Evolutionary conservation across 2,888 invertebrate genomes (phyloP).

Genomic region (Anthophora plumipes): DNA sequence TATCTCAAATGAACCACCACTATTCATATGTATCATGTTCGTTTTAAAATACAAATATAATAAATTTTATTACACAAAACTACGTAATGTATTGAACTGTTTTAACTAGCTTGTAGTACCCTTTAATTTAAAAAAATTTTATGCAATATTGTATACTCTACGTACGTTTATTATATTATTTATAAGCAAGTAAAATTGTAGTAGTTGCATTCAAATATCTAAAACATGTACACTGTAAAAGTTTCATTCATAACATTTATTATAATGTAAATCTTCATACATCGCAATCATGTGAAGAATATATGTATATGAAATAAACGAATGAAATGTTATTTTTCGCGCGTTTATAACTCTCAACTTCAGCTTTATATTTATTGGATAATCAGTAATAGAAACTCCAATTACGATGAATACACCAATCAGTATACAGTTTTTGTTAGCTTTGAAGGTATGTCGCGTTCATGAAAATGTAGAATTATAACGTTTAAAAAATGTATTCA

Average conservation of each 20-base stretch:
- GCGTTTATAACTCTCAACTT: not conserved
- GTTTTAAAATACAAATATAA: not conserved
- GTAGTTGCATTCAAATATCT: not conserved
- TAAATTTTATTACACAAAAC: not conserved
- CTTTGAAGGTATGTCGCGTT: not conserved
- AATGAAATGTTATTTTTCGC: not conserved
- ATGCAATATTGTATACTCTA: not conserved
- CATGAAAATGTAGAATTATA: conserved; percentile 28
- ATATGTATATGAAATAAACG: not conserved
- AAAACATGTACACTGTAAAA: not conserved
- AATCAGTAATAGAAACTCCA: not conserved
- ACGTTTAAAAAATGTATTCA: not conserved
- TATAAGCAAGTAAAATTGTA: not conserved
- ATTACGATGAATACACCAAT: conserved; percentile 7
- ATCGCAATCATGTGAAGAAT: not conserved
- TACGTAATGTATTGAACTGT: not conserved
- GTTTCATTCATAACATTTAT: conserved; percentile 10
- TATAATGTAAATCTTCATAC: no score
- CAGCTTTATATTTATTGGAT: not conserved
- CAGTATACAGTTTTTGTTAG: not conserved
- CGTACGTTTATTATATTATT: not conserved
- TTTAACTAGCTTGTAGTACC: not conserved
- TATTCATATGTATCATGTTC: not conserved
- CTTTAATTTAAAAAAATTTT: not conserved
- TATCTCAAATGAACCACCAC: no score